These are phyloP conservation scores for Zaprionus africanus DNA, from an alignment of 1,140 invertebrate genomes.

Conservation along the genomic window DNA sequence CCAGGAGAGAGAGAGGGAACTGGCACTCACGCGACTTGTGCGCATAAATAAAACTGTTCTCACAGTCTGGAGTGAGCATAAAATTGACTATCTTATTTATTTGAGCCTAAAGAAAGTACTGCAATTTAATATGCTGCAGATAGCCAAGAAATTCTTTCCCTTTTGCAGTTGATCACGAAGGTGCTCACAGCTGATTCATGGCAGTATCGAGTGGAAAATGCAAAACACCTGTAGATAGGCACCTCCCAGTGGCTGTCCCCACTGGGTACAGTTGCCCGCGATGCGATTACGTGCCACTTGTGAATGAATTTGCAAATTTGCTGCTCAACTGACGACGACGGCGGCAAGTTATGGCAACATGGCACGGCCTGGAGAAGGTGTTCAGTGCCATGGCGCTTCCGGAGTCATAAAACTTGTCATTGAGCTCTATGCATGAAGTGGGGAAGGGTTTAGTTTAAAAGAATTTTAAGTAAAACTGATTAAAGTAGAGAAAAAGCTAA, in stretches of 20 bases:
- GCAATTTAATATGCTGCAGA: conserved; percentile 31
- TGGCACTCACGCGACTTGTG: conserved; percentile 71
- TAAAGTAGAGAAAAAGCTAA: too few species aligned
- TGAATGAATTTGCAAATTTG: conserved; percentile 19
- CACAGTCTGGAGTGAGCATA: not conserved
- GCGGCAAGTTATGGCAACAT: conserved; percentile 6
- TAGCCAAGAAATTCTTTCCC: conserved; percentile 60
- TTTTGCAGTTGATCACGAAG: conserved; percentile 41
- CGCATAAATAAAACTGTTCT: conserved; percentile 73
- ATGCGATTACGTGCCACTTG: conserved; percentile 32
- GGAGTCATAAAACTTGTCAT: not conserved
- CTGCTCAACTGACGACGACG: conserved; percentile 16
- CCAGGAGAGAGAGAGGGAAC: conserved; percentile 34
- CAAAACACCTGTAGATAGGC: conserved; percentile 44
- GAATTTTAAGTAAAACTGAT: too few species aligned
- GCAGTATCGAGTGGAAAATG: conserved; percentile 19
- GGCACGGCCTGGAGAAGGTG: conserved; percentile 22
- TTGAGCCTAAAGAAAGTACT: conserved; percentile 61
- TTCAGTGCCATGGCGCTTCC: not conserved
- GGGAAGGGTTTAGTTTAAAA: not conserved
- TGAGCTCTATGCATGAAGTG: not conserved
- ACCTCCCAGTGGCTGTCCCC: conserved; percentile 34
- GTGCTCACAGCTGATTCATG: conserved; percentile 39
- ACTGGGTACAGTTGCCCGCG: conserved; percentile 33
- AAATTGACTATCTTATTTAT: conserved; percentile 24